Base-by-base conservation (phyloP, 2,113 vertebrate species). In the Hippocampus mohnikei region DNA sequence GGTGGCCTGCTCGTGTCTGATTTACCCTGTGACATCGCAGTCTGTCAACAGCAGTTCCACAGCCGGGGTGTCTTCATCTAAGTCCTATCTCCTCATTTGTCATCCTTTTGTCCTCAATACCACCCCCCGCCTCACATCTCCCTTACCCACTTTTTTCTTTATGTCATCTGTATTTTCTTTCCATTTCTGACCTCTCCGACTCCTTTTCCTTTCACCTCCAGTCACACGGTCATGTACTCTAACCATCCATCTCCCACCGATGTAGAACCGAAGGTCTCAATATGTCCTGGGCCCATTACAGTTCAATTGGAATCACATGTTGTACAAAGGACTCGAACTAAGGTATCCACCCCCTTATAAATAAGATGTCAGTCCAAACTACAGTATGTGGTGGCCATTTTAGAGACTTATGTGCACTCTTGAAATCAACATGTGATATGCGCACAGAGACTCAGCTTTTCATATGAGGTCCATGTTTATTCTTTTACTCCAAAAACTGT, bases 271-370 rank as follows among this genome's bases (percentile, higher is more conserved):
- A 88, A 88, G 81, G 87, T 91, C 2, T 33, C 87, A 89, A 89
- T 90, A 80, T 90, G 83, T 90, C 88, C 85, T 83, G 90, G 42
- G 80, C 67, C 77, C 78, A 63, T 75, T 85, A 84, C 85, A 81
- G 66, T 84, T 84, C 83, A 91, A 92, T 91, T 89, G 89, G 76
- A 89, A 90, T 93, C 91, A 92, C 77, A 90, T 93, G 90, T 90
- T 85, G 72, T 53, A 6, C 33, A 37, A 37, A 37, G 33, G 5
- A 75, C 86, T 64, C 5, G 27, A 77, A 76, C 76, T 16, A 68
- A 86, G 82, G 77, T 85, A 82, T 88, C 85, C 81, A 81, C 74
- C 63, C 81, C 82, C 69, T 84, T 84, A 85, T 90, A 91, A 85
- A 89, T 90, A 86, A 88, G 86, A 85, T 81, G 78, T 89, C 88